Conservation (phyloP, 2,113 vertebrate species). For the Collichthys lucidus region DNA sequence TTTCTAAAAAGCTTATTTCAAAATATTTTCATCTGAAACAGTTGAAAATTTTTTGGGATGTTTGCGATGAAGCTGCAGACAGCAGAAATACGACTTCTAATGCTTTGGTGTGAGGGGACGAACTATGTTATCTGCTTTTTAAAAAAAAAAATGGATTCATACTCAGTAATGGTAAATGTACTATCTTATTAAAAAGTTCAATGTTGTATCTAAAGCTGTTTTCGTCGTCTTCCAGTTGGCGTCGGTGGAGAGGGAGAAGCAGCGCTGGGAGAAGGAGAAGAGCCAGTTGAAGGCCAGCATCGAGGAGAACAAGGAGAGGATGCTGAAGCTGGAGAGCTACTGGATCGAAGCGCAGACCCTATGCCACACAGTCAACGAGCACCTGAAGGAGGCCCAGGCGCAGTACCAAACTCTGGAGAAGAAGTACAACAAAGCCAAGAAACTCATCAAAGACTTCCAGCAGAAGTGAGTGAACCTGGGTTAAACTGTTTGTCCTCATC, state of each 20-base stretch:
- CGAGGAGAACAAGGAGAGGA: constrained; percentile 98
- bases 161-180: background rate
- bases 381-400: constrained; percentile 97
- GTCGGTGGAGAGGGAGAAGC: constrained; percentile 95
- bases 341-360: constrained; percentile 98
- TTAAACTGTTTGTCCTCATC: background rate
- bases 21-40: background rate
- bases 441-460: constrained; percentile 98
- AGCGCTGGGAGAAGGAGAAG: constrained; percentile 97
- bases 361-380: constrained; percentile 97
- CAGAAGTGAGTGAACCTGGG: constrained; percentile 90
- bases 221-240: constrained; percentile 84
- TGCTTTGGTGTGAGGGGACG: background rate
- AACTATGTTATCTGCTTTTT: background rate
- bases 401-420: constrained; percentile 98
- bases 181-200: background rate
- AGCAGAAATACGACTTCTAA: background rate
- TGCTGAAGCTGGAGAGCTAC: constrained; percentile 97
- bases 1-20: constrained; percentile 17
- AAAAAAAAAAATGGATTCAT: background rate
- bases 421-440: constrained; percentile 99
- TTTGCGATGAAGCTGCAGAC: background rate
- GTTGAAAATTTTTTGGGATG: background rate
- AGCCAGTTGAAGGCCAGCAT: constrained; percentile 96
- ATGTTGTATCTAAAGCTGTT: background rate